These are phyloP conservation scores for Pseudois nayaur DNA, from an alignment of 2,113 vertebrate genomes.

Conservation along the genomic window DNA sequence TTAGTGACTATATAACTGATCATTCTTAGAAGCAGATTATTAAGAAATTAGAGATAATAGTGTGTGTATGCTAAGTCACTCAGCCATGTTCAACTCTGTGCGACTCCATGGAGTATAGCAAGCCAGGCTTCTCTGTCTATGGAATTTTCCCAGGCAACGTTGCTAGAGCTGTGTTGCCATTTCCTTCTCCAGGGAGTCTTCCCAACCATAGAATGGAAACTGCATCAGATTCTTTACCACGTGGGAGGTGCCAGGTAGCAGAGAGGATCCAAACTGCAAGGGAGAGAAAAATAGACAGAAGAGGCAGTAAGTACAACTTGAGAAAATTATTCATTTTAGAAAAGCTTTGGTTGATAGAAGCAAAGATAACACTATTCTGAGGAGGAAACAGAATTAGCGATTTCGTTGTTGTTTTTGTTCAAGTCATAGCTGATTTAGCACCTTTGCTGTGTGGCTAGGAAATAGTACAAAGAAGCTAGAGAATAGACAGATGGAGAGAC, in stretches of 20 bases:
- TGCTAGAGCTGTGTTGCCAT: background rate
- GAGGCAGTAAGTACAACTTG: background rate
- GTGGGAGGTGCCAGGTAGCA: fast-evolving
- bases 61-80: background rate
- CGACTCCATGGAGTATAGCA: background rate
- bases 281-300: background rate
- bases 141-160: background rate
- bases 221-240: background rate
- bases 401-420: background rate
- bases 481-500: background rate
- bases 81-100: background rate
- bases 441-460: background rate
- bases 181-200: background rate
- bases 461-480: background rate
- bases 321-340: background rate
- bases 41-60: background rate
- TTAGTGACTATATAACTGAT: background rate
- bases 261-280: background rate
- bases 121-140: background rate
- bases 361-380: background rate
- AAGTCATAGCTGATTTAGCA: background rate
- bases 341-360: background rate
- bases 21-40: background rate
- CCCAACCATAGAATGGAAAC: background rate
- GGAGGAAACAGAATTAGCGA: background rate